Base-by-base conservation (phyloP, 2,888 invertebrate species). In the Bruchidius siliquastri region DNA sequence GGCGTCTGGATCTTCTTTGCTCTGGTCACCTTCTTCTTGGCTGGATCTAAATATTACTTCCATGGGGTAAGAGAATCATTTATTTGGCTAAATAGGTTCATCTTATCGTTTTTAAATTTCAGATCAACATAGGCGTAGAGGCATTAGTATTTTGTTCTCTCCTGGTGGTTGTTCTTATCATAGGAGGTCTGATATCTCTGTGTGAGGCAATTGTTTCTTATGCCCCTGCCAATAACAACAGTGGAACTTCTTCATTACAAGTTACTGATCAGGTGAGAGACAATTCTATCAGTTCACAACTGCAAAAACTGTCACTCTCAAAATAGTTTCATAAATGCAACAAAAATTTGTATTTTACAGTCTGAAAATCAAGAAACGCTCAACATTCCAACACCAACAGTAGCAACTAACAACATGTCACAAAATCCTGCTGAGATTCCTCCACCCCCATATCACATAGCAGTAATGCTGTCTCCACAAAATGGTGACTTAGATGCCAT, bases 381-480 rank as follows among this genome's bases (percentile, higher is more conserved):
- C 68, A 77, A 72, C 71, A 81, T 80, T 75, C 77, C 79, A 75
- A 76, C 79, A 66, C 71, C 74, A 6, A 73, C 72, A 20, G 21
- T 13, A 13, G 18, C 49, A 49, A 13, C 49, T 49, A 13, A 13
- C 18, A 49, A 49, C 49, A 49, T 66, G 30, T 77, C 75, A 69
- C 77, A 70, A 70, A 76, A 74, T 73, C 67, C 79, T 21, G 76
- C 80, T 49, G 84, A 84, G 80, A 89, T 91, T 70, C 91, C 90
- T 6, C 92, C 94, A 21, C 94, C 94, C n/a, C 94, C 94, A 13
- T 94, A 94, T 88, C 94, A 94, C 87, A 93, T 94, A 87, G 94
- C 94, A 68, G 92, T 94, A 67, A 81, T 84, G 81, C 87, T 94
- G 79, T 90, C 94, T 83, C 93, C 93, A 73, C 71, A 32, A 21